Conservation (phyloP, 2,888 invertebrate species). For the Aphidius colemani region DNA sequence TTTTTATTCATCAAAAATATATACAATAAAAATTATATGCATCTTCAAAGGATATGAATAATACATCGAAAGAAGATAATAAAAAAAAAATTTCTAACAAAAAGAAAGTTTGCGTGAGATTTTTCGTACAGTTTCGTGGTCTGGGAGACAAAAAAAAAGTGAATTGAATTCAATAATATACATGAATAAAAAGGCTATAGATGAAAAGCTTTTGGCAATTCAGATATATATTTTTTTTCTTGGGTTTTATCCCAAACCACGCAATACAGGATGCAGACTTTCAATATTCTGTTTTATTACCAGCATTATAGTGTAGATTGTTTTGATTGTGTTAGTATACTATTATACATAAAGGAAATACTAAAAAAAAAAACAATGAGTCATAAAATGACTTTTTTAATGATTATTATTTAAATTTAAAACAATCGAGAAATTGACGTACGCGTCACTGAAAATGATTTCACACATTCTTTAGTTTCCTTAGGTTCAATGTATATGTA, state of each 20-base stretch:
- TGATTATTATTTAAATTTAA: too few relatives aligned
- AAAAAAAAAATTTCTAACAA: conserved; percentile 13
- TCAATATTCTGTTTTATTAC: conserved; percentile 3
- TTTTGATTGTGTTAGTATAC: conserved; percentile 9
- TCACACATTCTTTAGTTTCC: too few relatives aligned
- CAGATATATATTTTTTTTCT: conserved; percentile 6
- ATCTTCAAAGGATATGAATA: background rate
- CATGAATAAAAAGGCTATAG: background rate
- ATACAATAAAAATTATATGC: too few relatives aligned
- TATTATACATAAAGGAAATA: too few relatives aligned
- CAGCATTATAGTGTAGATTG: conserved; percentile 12
- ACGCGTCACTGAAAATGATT: too few relatives aligned
- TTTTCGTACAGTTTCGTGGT: conserved; percentile 8
- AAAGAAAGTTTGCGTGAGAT: conserved; percentile 18
- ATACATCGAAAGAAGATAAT: background rate
- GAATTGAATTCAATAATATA: too few relatives aligned
- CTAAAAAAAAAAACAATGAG: conserved; percentile 10
- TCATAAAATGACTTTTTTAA: background rate
- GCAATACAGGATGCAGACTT: conserved; percentile 16
- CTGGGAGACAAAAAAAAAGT: background rate
- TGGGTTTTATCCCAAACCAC: conserved; percentile 18
- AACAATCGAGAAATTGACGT: too few relatives aligned
- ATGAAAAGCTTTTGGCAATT: conserved; percentile 15
- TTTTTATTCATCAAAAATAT: too few relatives aligned
- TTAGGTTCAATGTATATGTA: too few relatives aligned